These are phyloP conservation scores for Anguilla megastoma DNA, from an alignment of 2,797 vertebrate species.

Conservation along the genomic window DNA sequence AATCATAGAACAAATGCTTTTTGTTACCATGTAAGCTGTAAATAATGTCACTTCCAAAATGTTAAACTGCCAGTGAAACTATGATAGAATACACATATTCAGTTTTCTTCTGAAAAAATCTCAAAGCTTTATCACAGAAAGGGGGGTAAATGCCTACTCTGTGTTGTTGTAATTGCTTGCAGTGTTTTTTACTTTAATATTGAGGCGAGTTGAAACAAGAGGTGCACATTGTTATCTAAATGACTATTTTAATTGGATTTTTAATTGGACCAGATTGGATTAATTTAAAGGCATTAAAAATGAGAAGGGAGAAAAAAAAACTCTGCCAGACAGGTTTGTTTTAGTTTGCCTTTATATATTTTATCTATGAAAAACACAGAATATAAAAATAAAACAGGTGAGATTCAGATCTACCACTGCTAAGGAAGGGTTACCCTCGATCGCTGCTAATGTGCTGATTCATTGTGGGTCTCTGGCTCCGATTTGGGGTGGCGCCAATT, in stretches of 20 bases:
- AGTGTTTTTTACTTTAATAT: conserved; percentile 38
- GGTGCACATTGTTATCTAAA: conserved; percentile 45
- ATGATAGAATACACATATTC: conserved; percentile 34
- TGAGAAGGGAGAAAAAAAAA: background rate
- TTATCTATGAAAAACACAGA: background rate
- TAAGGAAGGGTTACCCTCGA: background rate
- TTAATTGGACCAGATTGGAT: conserved; percentile 48
- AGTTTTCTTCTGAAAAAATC: conserved; percentile 42
- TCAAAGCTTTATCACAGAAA: conserved; percentile 40
- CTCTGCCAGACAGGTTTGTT: conserved; percentile 11
- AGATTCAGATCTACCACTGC: background rate
- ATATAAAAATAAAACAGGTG: background rate
- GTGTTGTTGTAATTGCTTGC: conserved; percentile 51
- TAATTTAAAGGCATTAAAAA: conserved; percentile 31
- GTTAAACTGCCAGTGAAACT: background rate
- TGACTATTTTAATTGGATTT: conserved; percentile 52
- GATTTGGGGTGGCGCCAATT: conserved; percentile 6
- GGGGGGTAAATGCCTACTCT: conserved; percentile 35
- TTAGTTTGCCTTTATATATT: background rate
- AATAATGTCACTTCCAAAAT: background rate
- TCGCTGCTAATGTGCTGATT: background rate
- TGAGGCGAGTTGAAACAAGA: conserved; percentile 47
- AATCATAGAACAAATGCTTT: background rate
- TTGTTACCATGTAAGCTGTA: background rate
- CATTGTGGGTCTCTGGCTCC: background rate